Conservation (phyloP, 2,888 invertebrate species). For the Diplazon laetatorius region DNA sequence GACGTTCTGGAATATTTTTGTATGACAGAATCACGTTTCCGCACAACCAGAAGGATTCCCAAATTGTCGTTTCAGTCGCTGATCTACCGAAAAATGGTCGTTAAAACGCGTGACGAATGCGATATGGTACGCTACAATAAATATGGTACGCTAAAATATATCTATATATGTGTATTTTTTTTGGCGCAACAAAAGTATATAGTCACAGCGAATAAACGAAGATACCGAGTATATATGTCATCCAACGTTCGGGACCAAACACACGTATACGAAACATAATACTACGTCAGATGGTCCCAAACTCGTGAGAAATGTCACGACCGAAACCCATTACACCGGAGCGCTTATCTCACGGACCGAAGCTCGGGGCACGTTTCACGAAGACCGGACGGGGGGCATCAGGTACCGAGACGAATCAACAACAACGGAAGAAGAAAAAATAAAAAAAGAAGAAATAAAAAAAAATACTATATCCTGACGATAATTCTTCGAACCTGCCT, state of each 20-base stretch:
- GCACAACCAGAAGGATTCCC: no score
- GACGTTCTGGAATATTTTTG: no score
- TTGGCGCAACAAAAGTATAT: no score
- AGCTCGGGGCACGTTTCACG: constrained; percentile 69
- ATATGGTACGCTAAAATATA: no score
- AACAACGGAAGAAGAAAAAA: background rate
- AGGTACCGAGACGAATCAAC: constrained; percentile 60
- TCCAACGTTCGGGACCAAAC: constrained; percentile 47
- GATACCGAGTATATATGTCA: constrained; percentile 13
- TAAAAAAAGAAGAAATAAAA: background rate
- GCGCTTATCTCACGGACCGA: constrained; percentile 69
- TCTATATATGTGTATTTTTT: background rate
- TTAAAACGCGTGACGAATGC: no score
- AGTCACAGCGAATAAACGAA: background rate
- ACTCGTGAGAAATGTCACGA: constrained; percentile 71
- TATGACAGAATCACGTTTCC: no score
- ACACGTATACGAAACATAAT: constrained; percentile 48
- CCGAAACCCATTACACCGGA: constrained; percentile 70
- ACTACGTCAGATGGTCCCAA: constrained; percentile 55
- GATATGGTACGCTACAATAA: no score
- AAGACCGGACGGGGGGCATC: constrained; percentile 10
- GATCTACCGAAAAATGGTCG: no score
- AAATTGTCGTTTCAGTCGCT: no score
- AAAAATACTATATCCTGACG: constrained; percentile 56
- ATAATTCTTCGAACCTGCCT: constrained; percentile 50